Base-by-base conservation (phyloP, 23 tunicate species). In the Corella eumyota region DNA sequence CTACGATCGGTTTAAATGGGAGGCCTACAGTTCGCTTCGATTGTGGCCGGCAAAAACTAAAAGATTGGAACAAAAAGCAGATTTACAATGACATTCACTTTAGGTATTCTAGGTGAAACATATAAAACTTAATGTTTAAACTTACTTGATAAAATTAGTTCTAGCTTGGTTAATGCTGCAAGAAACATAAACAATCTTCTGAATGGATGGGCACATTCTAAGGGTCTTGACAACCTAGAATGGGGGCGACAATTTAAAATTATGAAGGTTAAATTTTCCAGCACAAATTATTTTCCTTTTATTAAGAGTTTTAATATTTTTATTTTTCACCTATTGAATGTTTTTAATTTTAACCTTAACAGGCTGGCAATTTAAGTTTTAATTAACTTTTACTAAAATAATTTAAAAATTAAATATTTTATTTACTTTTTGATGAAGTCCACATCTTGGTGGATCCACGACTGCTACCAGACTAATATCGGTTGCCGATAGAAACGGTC, bases 381-480 rank as follows among this genome's bases (percentile, higher is more conserved):
- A n/a, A n/a, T n/a, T n/a, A n/a, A n/a, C n/a, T n/a, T n/a, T n/a
- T n/a, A n/a, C n/a, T n/a, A n/a, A n/a, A n/a, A n/a, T n/a, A n/a
- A n/a, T n/a, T n/a, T n/a, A n/a, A n/a, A n/a, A n/a, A n/a, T n/a
- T n/a, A n/a, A n/a, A n/a, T n/a, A n/a, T n/a, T n/a, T n/a, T n/a
- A n/a, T n/a, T 13, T 65, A 90, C 97, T 75, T 75, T 92, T n/a
- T 60, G 63, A 65, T 83, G 98, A 0, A 92, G 45, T 22, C 98
- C 98, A 50, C 79, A 60, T 33, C 98, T 31, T 0, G 98, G 98
- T 2, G 98, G 98, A 53, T 92, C 98, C 21, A 92, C 98, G 0
- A 92, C 76, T 19, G 98, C 98, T 17, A 92, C 87, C 11, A 82
- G 49, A 29, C 67, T 52, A 1, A 28, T 19, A 13, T 57, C 29